Base-by-base conservation (phyloP, 2,113 vertebrate species). In the Tragelaphus buxtoni region DNA sequence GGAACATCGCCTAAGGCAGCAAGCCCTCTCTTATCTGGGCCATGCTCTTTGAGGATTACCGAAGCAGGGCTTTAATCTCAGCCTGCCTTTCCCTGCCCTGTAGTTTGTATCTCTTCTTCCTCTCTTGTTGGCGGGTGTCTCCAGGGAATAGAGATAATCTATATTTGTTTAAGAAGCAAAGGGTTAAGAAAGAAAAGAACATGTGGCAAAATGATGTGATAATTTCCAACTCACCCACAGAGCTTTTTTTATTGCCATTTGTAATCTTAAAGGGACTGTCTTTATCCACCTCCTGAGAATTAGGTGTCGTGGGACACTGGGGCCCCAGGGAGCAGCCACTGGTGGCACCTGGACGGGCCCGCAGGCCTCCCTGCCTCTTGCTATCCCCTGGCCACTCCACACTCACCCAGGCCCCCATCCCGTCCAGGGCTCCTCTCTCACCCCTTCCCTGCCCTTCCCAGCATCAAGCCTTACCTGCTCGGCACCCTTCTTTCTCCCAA, bases 181-280 rank as follows among this genome's bases (percentile, higher is more conserved):
- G 35, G 53, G 77, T 90, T 84, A 90, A 86, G 88, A 96, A 96
- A 79, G 42, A 94, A 93, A 97, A 96, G 35, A 74, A 69, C 28
- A 2, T 49, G 56, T 74, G 53, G 32, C 53, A 84, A 84, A 97
- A 84, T 32, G 45, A 80, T 39, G 7, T 55, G 69, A 86, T 72
- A n/a, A n/a, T 76, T 96, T 84, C 13, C 18, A 56, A 72, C 92
- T 90, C 39, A 91, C n/a, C 61, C 61, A 72, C 22, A 63, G 53
- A 45, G 39, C 39, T 91, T 47, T 87, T 56, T 5, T n/a, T 11
- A 22, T 17, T 56, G 77, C 56, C 47, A 20, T 74, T 72, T 88
- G 4, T 53, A 58, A 35, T 24, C 13, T 18, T 24, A 16, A 53
- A 18, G 45, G 28, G 22, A 14, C 58, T 49, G 0, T 39, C 80